Conservation (phyloP, 2,113 vertebrate species). For the Laterallus jamaicensis region DNA sequence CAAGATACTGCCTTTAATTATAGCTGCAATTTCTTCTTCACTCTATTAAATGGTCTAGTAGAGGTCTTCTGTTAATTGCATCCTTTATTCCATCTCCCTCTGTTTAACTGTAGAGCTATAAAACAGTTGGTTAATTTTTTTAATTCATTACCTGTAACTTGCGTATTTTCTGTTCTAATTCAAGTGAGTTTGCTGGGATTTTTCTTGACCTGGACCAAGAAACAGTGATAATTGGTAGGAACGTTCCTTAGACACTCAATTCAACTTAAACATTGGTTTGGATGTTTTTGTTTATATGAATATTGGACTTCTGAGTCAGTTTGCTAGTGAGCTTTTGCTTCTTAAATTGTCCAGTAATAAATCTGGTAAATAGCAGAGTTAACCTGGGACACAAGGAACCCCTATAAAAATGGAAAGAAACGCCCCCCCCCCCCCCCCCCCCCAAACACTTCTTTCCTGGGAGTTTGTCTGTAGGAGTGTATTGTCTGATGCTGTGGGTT, state of each 20-base stretch:
- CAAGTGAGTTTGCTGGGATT: neutral
- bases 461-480: neutral
- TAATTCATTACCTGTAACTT: neutral
- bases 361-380: neutral
- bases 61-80: neutral
- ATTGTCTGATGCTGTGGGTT: neutral
- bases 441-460: neutral
- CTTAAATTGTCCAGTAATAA: neutral
- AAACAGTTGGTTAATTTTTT: neutral
- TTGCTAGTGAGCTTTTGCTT: neutral
- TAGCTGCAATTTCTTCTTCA: neutral
- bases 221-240: neutral
- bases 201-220: neutral
- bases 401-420: neutral
- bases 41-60: neutral
- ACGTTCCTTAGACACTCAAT: neutral
- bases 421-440: too few species aligned
- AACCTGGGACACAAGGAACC: neutral
- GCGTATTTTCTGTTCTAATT: neutral
- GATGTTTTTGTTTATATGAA: neutral
- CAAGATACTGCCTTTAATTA: conserved; percentile 1
- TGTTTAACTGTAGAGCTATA: neutral
- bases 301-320: neutral
- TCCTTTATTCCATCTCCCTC: neutral
- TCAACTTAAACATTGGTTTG: neutral